These are phyloP conservation scores for Periophthalmus modestus DNA, from an alignment of 2,113 vertebrate genomes.

Conservation along the genomic window DNA sequence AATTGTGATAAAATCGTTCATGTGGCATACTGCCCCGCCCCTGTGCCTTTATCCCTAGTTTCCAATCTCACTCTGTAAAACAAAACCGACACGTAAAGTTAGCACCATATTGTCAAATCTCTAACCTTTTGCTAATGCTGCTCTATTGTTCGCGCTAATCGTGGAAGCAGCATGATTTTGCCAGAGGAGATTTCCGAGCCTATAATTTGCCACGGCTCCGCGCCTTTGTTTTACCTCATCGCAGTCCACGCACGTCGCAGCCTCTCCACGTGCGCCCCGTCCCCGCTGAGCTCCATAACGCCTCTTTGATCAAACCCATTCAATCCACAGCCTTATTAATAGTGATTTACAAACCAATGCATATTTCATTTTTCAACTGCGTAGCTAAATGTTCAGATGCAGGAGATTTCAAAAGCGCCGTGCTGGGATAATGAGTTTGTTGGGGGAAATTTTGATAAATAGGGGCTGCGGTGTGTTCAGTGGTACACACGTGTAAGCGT, in stretches of 20 bases:
- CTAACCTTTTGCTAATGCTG: slow-evolving; percentile 13
- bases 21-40: too few species aligned
- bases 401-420: background rate
- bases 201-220: slow-evolving; percentile 19
- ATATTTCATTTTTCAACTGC: slow-evolving; percentile 11
- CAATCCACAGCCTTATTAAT: slow-evolving; percentile 31
- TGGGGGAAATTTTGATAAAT: slow-evolving; percentile 8
- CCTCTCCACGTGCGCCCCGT: slow-evolving; percentile 17
- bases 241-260: slow-evolving; percentile 11
- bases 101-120: background rate
- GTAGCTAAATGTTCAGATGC: background rate
- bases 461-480: background rate
- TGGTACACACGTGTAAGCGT: background rate
- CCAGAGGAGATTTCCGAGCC: slow-evolving; percentile 2
- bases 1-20: too few species aligned
- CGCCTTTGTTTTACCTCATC: slow-evolving; percentile 24
- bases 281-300: slow-evolving; percentile 15
- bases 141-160: slow-evolving; percentile 2
- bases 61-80: too few species aligned
- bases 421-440: slow-evolving; percentile 6
- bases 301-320: slow-evolving; percentile 36
- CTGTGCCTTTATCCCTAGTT: too few species aligned
- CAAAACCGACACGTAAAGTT: too few species aligned
- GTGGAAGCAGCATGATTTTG: slow-evolving; percentile 16
- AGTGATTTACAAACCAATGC: slow-evolving; percentile 29